Evolutionary conservation across 2,888 invertebrate genomes (phyloP).

Genomic region (Endotricha flammealis): DNA sequence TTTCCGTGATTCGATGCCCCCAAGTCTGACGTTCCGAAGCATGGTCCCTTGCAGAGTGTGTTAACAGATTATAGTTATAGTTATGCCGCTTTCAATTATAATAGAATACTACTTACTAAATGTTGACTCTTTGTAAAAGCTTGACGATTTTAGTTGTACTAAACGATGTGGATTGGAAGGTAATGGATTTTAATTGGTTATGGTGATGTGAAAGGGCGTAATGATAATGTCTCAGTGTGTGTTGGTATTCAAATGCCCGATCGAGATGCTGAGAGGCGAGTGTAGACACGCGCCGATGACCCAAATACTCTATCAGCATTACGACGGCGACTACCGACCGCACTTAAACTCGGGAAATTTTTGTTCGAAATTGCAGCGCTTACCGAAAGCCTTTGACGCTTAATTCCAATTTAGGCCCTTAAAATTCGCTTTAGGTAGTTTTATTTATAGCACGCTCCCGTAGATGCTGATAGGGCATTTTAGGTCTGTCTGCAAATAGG

Average conservation of each 20-base stretch:
- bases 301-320: slow-evolving; percentile 74
- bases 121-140: slow-evolving; percentile 73
- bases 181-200: slow-evolving; percentile 75
- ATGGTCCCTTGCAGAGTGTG: slow-evolving; percentile 74
- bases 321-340: slow-evolving; percentile 66
- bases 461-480: slow-evolving; percentile 78
- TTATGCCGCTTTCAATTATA: slow-evolving; percentile 62
- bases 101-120: slow-evolving; percentile 64
- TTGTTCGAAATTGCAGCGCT: slow-evolving; percentile 36
- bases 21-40: slow-evolving; percentile 57
- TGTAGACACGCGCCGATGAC: slow-evolving; percentile 53
- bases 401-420: slow-evolving; percentile 50
- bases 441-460: slow-evolving; percentile 62
- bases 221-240: slow-evolving; percentile 75
- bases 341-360: slow-evolving; percentile 35
- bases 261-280: slow-evolving; percentile 73
- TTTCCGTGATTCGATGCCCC: slow-evolving; percentile 33
- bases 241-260: slow-evolving; percentile 86
- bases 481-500: slow-evolving; percentile 47
- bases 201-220: slow-evolving; percentile 74
- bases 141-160: slow-evolving; percentile 74
- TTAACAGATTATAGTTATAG: slow-evolving; percentile 51
- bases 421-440: slow-evolving; percentile 62
- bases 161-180: slow-evolving; percentile 76
- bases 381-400: slow-evolving; percentile 43